These are phyloP conservation scores for Symphodus melops DNA, from an alignment of 2,113 vertebrate genomes.

Conservation along the genomic window DNA sequence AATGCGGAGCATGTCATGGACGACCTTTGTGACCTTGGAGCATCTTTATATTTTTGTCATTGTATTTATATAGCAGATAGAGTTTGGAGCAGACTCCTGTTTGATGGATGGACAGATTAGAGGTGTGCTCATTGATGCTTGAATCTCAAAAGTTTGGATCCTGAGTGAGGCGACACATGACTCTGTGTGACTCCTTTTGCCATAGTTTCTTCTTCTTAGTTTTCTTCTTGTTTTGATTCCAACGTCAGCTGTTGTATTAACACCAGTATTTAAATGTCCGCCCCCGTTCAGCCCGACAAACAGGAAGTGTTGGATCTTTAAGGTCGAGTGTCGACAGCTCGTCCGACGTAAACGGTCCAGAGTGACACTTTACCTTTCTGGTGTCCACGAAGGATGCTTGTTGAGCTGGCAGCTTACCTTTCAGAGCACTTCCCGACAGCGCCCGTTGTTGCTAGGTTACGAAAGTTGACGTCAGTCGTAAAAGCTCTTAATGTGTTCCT, in stretches of 20 bases:
- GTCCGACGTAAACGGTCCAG: neutral
- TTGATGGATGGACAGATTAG: constrained; percentile 6
- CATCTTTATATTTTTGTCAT: constrained; percentile 33
- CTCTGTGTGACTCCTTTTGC: constrained; percentile 6
- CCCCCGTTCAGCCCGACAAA: neutral
- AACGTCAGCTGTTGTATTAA: neutral
- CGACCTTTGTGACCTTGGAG: constrained; percentile 39
- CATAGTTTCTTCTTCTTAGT: neutral
- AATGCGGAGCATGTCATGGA: constrained; percentile 35
- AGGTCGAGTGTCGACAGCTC: neutral
- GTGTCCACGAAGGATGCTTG: too few relatives aligned
- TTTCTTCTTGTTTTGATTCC: constrained; percentile 16
- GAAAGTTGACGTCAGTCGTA: too few relatives aligned
- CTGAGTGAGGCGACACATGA: constrained; percentile 3
- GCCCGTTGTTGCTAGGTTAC: too few relatives aligned
- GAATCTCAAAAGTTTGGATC: constrained; percentile 16
- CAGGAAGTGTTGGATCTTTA: neutral
- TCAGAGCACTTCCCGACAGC: too few relatives aligned
- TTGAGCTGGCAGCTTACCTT: too few relatives aligned
- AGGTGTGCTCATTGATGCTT: constrained; percentile 27
- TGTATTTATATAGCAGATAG: constrained; percentile 62
- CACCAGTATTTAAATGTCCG: neutral
- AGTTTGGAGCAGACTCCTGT: constrained; percentile 28
- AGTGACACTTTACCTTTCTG: neutral
- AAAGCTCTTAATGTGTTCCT: too few relatives aligned